Conservation (phyloP, 2,113 vertebrate species). For the Hippocampus barbouri region DNA sequence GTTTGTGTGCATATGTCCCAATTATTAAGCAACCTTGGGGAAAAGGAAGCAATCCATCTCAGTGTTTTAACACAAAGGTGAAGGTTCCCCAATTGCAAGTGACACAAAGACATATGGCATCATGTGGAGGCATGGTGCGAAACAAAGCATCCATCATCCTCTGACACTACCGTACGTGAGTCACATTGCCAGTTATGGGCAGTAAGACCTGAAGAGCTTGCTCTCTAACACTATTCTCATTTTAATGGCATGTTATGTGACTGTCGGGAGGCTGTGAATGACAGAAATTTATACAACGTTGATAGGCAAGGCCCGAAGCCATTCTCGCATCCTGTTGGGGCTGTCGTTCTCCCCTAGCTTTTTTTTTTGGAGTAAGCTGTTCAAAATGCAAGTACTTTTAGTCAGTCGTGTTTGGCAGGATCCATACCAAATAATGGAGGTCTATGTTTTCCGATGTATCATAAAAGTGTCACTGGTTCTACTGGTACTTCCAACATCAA, state of each 20-base stretch:
- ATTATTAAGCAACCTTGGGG: neutral
- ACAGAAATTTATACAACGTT: constrained; percentile 22
- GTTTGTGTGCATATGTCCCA: neutral
- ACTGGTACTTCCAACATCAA: neutral
- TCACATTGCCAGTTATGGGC: constrained; percentile 17
- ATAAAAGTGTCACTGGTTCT: neutral
- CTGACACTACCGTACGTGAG: constrained; percentile 15
- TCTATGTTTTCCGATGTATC: neutral
- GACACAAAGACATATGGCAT: constrained; percentile 38
- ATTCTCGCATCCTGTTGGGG: neutral
- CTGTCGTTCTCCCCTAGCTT: neutral
- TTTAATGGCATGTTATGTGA: constrained; percentile 32
- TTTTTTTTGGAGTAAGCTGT: neutral
- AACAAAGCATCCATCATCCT: constrained; percentile 23
- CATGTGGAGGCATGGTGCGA: constrained; percentile 13
- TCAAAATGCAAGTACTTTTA: neutral
- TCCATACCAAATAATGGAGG: too few species aligned
- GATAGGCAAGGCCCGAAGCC: constrained; percentile 20
- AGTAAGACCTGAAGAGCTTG: neutral
- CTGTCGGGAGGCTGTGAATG: constrained; percentile 29
- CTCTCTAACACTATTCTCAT: constrained; percentile 21
- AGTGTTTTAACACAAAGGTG: constrained; percentile 37
- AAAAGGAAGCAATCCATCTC: neutral
- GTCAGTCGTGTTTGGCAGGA: neutral
- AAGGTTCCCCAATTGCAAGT: constrained; percentile 27